These are phyloP conservation scores for Drosophila lacertosa DNA, from an alignment of 1,140 invertebrate species.

Conservation along the genomic window DNA sequence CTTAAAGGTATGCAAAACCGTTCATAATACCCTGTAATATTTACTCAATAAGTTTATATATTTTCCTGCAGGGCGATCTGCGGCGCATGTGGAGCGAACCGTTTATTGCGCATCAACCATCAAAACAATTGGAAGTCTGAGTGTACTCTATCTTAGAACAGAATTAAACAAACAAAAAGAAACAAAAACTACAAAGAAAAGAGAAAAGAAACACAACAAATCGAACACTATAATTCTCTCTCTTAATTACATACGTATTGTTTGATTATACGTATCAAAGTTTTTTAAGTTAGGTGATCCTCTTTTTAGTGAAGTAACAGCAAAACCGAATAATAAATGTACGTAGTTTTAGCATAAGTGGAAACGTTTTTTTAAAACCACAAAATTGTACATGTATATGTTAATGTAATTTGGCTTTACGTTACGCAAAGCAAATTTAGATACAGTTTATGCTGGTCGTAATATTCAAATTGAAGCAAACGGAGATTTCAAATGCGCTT, in stretches of 20 bases:
- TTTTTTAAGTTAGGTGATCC: conserved; percentile 72
- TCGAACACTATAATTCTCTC: conserved; percentile 57
- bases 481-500: conserved; percentile 30
- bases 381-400: conserved; percentile 32
- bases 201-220: conserved; percentile 31
- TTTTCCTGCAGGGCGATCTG: conserved; percentile 91
- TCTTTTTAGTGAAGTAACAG: conserved; percentile 69
- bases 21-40: not conserved
- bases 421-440: conserved; percentile 23
- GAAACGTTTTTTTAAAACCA: conserved; percentile 45
- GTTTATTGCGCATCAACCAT: conserved; percentile 91
- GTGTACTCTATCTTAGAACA: conserved; percentile 75
- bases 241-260: conserved; percentile 70
- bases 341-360: conserved; percentile 61
- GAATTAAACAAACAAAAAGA: conserved; percentile 42
- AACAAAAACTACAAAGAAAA: conserved; percentile 30
- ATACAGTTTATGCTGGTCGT: conserved; percentile 31
- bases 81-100: conserved; percentile 99
- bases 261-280: conserved; percentile 67
- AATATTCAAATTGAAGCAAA: conserved; percentile 31
- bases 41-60: not conserved
- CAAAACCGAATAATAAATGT: conserved; percentile 69
- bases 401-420: conserved; percentile 33
- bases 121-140: conserved; percentile 84
- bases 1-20: conserved; percentile 90